Conservation (phyloP, 2,113 vertebrate genomes). For the Pseudonaja textilis region DNA sequence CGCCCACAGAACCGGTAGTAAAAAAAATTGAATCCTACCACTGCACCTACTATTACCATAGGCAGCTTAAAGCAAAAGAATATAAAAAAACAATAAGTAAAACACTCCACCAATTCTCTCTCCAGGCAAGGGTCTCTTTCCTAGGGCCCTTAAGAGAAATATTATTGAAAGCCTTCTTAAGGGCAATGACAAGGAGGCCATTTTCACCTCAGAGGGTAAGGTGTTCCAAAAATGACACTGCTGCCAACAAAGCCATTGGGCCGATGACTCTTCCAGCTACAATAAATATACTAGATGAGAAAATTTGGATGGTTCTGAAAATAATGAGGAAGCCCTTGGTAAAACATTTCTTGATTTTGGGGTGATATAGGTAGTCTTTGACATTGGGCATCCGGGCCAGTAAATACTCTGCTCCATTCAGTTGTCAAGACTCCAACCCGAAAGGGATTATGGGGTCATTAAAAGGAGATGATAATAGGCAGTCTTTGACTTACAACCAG, state of each 20-base stretch:
- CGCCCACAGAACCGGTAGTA: no score
- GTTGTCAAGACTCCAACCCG: no score
- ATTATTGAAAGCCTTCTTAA: background rate
- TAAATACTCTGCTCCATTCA: no score
- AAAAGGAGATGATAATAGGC: background rate
- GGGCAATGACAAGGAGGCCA: background rate
- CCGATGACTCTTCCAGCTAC: background rate
- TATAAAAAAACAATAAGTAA: background rate
- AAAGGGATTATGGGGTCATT: no score
- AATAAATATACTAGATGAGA: background rate
- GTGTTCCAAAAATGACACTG: background rate
- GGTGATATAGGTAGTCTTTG: background rate
- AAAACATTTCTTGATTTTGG: background rate
- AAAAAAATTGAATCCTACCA: no score
- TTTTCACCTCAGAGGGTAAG: background rate
- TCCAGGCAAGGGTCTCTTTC: background rate
- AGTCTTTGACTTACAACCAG: no score
- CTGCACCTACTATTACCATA: background rate
- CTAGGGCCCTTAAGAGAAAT: background rate
- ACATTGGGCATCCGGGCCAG: no score
- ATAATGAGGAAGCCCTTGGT: background rate
- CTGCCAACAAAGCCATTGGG: background rate
- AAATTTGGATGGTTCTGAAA: background rate
- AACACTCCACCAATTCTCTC: background rate
- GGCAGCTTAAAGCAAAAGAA: background rate